A percentile compares a stretch with the other conserved stretches of the same genome.
These are phyloP conservation scores for Laupala kohalensis DNA, from an alignment of 1,140 invertebrate species.

Conservation along the genomic window DNA sequence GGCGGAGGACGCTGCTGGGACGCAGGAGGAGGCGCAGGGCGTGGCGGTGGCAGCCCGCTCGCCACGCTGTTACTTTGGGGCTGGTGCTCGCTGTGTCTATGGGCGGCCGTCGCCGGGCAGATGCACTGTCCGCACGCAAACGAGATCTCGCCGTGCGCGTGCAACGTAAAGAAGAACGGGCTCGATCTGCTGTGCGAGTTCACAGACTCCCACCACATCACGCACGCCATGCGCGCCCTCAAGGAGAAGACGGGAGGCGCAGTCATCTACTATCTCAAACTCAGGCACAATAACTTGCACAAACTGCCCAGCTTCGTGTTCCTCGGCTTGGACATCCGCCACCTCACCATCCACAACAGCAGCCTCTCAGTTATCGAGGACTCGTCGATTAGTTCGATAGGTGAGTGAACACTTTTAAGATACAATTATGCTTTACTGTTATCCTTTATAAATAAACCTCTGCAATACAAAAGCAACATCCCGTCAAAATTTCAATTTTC, in stretches of 20 bases:
- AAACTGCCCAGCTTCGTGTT: conserved; percentile 74
- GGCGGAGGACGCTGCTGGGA: not conserved
- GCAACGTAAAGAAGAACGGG: conserved; percentile 70
- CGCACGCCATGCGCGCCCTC: conserved; percentile 56
- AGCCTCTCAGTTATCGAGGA: conserved; percentile 75
- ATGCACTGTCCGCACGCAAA: conserved; percentile 49
- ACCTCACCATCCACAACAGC: conserved; percentile 75
- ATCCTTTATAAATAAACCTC: too few relatives aligned
- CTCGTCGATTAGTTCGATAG: conserved; percentile 67
- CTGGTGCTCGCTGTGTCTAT: not conserved
- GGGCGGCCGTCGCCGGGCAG: conserved; percentile 1
- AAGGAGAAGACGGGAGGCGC: conserved; percentile 45
- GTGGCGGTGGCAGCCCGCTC: not conserved
- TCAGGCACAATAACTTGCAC: conserved; percentile 67
- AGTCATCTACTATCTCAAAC: conserved; percentile 72
- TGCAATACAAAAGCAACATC: too few relatives aligned
- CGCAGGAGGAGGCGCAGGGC: conserved; percentile 1
- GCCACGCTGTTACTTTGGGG: conserved; percentile 1
- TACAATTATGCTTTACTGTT: too few relatives aligned
- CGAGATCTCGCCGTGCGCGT: conserved; percentile 65
- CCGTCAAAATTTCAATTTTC: too few relatives aligned
- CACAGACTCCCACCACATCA: conserved; percentile 58
- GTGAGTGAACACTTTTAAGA: too few relatives aligned
- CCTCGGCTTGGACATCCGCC: conserved; percentile 71
- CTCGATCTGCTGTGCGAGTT: conserved; percentile 75